phyloP scores from a whole-genome alignment of 2,888 invertebrate genomes.

The Oxystoma pomonae region DNA sequence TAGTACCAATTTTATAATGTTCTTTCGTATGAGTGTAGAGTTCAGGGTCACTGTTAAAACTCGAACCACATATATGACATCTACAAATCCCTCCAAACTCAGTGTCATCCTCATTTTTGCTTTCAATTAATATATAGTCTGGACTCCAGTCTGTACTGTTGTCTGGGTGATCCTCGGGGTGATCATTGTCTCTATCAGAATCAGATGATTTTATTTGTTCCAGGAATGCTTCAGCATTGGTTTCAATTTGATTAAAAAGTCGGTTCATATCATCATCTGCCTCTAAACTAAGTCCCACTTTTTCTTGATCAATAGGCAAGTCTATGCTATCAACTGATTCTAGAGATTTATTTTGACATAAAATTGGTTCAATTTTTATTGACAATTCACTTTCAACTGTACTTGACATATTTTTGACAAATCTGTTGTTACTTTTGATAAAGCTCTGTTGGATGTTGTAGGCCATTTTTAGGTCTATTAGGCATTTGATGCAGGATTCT shows the following conservation, averaged over 20 bases:
- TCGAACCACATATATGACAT: slow-evolving; percentile 22
- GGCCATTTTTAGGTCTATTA: slow-evolving; percentile 32
- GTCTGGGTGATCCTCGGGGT: neutral
- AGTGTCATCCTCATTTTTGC: slow-evolving; percentile 16
- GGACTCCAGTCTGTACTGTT: no score
- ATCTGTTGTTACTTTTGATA: slow-evolving; percentile 27
- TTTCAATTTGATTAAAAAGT: no score
- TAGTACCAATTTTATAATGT: slow-evolving; percentile 19
- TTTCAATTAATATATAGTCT: slow-evolving; percentile 20
- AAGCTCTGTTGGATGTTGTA: slow-evolving; percentile 33
- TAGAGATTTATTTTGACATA: slow-evolving; percentile 2
- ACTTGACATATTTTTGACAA: slow-evolving; percentile 10
- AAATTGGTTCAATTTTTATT: slow-evolving; percentile 1
- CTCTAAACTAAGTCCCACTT: slow-evolving; percentile 5
- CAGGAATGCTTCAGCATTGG: no score
- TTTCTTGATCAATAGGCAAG: no score
- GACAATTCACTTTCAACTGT: slow-evolving; percentile 1
- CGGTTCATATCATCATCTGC: slow-evolving; percentile 6
- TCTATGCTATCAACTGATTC: no score
- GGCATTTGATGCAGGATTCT: slow-evolving; percentile 32
- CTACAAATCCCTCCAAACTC: neutral
- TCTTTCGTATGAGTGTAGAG: slow-evolving; percentile 18
- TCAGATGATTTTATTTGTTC: slow-evolving; percentile 1
- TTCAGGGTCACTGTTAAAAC: slow-evolving; percentile 10
- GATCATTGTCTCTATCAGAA: slow-evolving; percentile 5